phyloP scores from a whole-genome alignment of 1,140 invertebrate species.

The Temnothorax curvispinosus region DNA sequence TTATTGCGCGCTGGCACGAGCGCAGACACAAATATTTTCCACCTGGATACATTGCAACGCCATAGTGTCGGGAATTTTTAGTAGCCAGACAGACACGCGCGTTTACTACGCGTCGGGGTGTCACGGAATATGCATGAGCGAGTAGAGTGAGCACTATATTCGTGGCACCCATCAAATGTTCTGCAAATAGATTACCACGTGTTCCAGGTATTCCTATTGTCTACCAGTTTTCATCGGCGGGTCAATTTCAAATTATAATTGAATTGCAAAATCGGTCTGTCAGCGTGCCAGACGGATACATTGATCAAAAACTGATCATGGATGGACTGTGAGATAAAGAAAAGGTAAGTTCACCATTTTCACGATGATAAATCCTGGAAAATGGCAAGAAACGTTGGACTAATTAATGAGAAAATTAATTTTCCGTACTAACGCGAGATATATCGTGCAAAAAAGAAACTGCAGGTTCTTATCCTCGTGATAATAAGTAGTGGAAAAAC shows the following conservation, averaged over 20 bases:
- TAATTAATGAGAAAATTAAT: slow-evolving; percentile 34
- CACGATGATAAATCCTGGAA: background rate
- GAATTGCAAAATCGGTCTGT: slow-evolving; percentile 40
- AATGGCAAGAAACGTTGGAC: slow-evolving; percentile 3
- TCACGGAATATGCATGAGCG: slow-evolving; percentile 29
- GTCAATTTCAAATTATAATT: slow-evolving; percentile 51
- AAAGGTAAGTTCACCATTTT: background rate
- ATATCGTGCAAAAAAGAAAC: background rate
- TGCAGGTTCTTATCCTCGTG: background rate
- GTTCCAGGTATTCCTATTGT: slow-evolving; percentile 19
- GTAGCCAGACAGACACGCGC: slow-evolving; percentile 4
- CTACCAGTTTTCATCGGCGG: slow-evolving; percentile 14
- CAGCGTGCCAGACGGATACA: slow-evolving; percentile 1
- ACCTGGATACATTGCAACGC: background rate
- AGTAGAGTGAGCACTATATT: background rate
- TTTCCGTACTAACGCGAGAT: background rate
- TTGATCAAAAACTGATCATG: background rate
- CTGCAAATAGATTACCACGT: slow-evolving; percentile 40
- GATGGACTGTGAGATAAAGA: background rate
- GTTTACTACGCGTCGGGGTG: background rate
- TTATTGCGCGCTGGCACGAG: background rate
- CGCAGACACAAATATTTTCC: slow-evolving; percentile 10
- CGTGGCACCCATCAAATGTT: background rate
- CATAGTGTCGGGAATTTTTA: slow-evolving; percentile 32
- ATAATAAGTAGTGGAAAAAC: background rate